Base-by-base conservation (phyloP, 2,797 vertebrate species). In the Spea hammondii region DNA sequence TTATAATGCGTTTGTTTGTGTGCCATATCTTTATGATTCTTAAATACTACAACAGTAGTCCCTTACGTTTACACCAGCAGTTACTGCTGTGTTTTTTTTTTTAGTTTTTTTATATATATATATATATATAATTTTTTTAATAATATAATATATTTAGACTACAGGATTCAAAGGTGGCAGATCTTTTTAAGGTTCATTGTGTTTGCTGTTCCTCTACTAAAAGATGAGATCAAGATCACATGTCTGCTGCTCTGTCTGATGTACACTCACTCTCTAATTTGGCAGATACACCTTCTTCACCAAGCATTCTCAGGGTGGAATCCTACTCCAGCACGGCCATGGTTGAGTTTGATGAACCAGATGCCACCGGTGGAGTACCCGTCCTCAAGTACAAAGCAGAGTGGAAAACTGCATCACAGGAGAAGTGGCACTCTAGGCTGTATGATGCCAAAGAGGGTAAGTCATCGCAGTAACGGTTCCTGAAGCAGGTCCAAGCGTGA, bases 241-340 rank as follows among this genome's bases (percentile, higher is more conserved):
- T 6, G 12, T n/a, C 49, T 64, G 46, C 47, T 47, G 13, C 4
- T 51, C 3, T 83, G 66, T 85, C 48, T 70, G 51, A 1, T 64
- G 53, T 32, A 65, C 5, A 3, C 14, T 80, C 75, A 51, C 80
- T 59, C 64, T 84, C 64, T 53, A 77, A 76, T 79, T 79, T 65
- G 17, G 12, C 90, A 99, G 98, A 98, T 79, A 96, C 97, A 5
- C 98, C 98, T 0, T 99, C 98, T 4, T 92, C 95, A 68, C 96
- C 97, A 1, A 91, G 90, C 84, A 92, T 99, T 55, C 88, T 89
- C 65, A 89, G 91, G 84, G 95, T 97, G 85, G 94, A 93, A 62
- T 93, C 97, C 0, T 99, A 98, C 80, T 98, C 98, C 74, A 98
- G 95, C 85, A 95, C 97, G 0, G 98, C 95, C 7, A 92, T 92